Conservation (phyloP, 1,140 invertebrate species). For the Anthonomus grandis region DNA sequence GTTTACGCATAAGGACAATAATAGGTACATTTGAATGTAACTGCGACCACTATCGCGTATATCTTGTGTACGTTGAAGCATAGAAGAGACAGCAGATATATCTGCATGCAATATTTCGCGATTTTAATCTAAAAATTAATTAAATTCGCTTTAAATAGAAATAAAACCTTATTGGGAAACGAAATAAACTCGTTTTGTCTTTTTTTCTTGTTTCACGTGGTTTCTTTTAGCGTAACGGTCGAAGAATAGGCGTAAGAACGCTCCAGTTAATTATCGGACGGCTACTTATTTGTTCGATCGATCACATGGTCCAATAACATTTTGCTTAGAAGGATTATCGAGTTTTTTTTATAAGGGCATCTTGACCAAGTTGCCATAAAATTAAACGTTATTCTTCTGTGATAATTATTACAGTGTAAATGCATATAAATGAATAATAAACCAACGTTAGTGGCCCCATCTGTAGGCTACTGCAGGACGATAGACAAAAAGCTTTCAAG, state of each 20-base stretch:
- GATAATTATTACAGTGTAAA: no score
- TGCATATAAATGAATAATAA: no score
- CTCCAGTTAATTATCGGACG: constrained; percentile 4
- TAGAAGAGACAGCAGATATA: constrained; percentile 27
- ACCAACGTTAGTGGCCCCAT: no score
- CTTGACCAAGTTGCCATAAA: not conserved
- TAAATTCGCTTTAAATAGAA: constrained; percentile 29
- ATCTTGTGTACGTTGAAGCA: constrained; percentile 27
- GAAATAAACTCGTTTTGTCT: constrained; percentile 5
- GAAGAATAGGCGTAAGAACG: not conserved
- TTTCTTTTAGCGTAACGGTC: no score
- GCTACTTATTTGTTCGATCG: not conserved
- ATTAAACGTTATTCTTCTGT: no score
- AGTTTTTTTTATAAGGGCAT: not conserved
- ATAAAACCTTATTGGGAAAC: constrained; percentile 22
- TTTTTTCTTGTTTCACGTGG: constrained; percentile 3
- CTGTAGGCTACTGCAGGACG: no score
- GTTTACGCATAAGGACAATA: constrained; percentile 31
- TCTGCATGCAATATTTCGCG: constrained; percentile 27
- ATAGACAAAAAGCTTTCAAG: no score
- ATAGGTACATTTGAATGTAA: constrained; percentile 33
- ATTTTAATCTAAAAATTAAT: constrained; percentile 34
- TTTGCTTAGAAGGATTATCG: not conserved
- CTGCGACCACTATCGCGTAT: constrained; percentile 22
- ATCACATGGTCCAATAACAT: not conserved